Base-by-base conservation (phyloP, 1,140 invertebrate genomes). In the Bombyx mori region DNA sequence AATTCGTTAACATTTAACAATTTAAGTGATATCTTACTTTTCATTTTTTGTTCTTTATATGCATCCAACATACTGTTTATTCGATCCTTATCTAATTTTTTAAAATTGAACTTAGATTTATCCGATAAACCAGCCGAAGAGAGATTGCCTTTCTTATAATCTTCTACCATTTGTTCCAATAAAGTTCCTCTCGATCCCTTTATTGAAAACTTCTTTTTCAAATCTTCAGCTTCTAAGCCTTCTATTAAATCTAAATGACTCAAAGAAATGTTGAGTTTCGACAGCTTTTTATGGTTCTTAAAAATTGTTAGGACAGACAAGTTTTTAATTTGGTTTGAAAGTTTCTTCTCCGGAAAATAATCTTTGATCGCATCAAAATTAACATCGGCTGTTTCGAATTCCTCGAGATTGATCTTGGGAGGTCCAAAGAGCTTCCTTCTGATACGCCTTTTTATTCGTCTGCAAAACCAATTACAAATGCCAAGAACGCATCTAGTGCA, bases 131-230 rank as follows among this genome's bases (percentile, higher is more conserved):
- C 51, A 9, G 64, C 58, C 56, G 69, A 42, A 9, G 68, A 74
- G 44, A 76, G 57, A 47, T 66, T 65, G 49, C 65, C 63, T 42
- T 68, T 58, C 46, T 69, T 67, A 35, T 69, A 71, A 60, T 77
- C 68, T 42, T 67, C 55, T 7, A 69, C 9, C 57, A 77, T 66
- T 12, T 66, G 54, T 18, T 60, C 59, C 49, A 77, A 51, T 26
- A 68, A 9, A 52, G 60, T 62, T 46, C 26, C 57, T 58, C 66
- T 71, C 9, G 72, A 73, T 42, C 58, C 50, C n/a, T 50, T 67
- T 7, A 75, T 50, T 18, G 61, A 62, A 51, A 64, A 64, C 52
- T 60, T 64, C 18, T 64, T 66, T 50, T 62, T 69, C 44, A 71
- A 53, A 42, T 62, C 56, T 6, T 35, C 22, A 6, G 52, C 52